Evolutionary conservation across 1,140 invertebrate species (phyloP).

Genomic region (Drosophila pseudoobscura): DNA sequence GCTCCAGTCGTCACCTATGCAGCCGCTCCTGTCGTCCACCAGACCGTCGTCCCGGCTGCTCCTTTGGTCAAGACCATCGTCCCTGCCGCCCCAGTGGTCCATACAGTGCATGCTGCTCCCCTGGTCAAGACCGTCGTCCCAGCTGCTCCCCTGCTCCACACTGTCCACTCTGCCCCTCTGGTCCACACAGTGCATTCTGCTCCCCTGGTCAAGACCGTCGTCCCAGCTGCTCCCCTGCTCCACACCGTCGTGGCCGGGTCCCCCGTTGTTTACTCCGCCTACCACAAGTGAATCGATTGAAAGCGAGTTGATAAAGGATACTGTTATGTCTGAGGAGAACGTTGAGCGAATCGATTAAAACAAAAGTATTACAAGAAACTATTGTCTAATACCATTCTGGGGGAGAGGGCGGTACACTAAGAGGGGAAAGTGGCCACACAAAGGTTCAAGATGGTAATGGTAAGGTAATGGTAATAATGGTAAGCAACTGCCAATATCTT

Average conservation of each 20-base stretch:
- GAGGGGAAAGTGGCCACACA: too few relatives aligned
- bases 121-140: conserved; percentile 44
- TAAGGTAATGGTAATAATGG: too few relatives aligned
- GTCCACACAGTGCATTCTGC: conserved; percentile 52
- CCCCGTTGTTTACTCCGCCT: conserved; percentile 61
- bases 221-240: conserved; percentile 59
- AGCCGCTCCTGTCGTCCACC: conserved; percentile 67
- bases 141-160: conserved; percentile 61
- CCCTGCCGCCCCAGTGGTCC: conserved; percentile 7
- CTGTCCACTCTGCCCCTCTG: conserved; percentile 59
- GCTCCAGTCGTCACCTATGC: conserved; percentile 25
- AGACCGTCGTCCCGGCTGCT: conserved; percentile 5
- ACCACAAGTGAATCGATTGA: conserved; percentile 60
- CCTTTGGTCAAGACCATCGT: conserved; percentile 8
- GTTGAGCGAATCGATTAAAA: too few relatives aligned
- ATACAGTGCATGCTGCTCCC: conserved; percentile 13
- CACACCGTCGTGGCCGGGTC: conserved; percentile 52
- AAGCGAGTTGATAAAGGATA: conserved; percentile 20
- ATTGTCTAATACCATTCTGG: too few relatives aligned
- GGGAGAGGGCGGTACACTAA: too few relatives aligned
- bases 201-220: conserved; percentile 34
- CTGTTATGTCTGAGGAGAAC: too few relatives aligned
- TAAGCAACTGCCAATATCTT: too few relatives aligned
- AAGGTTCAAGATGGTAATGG: too few relatives aligned
- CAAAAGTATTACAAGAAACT: too few relatives aligned